Conservation (phyloP, 2,888 invertebrate species). For the Andrena praecox region DNA sequence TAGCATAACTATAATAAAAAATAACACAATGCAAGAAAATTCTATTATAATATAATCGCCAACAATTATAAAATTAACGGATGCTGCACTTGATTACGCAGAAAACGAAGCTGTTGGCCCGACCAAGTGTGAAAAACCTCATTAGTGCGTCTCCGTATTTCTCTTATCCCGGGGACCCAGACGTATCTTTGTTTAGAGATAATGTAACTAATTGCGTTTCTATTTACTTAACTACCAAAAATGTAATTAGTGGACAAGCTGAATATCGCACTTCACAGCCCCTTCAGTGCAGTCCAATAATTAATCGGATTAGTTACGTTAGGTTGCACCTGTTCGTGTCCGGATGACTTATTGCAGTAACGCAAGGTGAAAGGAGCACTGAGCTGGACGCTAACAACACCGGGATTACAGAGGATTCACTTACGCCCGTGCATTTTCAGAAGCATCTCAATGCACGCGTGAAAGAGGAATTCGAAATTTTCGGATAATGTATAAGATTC, state of each 20-base stretch:
- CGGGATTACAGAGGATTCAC: constrained; percentile 31
- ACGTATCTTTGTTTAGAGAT: constrained; percentile 26
- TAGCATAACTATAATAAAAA: too few species aligned
- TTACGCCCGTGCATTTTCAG: neutral
- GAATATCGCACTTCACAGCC: neutral
- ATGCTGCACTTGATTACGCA: neutral
- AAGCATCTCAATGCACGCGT: neutral
- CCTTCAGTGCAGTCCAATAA: constrained; percentile 31
- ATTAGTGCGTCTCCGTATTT: neutral
- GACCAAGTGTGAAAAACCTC: neutral
- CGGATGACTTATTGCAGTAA: constrained; percentile 54
- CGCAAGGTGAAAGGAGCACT: constrained; percentile 47
- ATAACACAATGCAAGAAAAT: neutral
- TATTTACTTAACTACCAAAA: constrained; percentile 20
- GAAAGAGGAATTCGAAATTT: neutral
- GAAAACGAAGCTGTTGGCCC: neutral
- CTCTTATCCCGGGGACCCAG: neutral
- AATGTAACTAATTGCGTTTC: constrained; percentile 4
- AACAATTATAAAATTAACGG: neutral
- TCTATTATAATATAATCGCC: neutral
- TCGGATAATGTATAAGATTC: neutral
- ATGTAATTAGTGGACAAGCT: constrained; percentile 13
- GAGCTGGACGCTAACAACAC: constrained; percentile 28
- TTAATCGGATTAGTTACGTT: constrained; percentile 54
- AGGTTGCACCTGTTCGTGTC: constrained; percentile 51